Evolutionary conservation across 2,113 vertebrate species (phyloP), one percentile per base, ranked within the genome.

Genomic region (Protobothrops mucrosquamatus): DNA sequence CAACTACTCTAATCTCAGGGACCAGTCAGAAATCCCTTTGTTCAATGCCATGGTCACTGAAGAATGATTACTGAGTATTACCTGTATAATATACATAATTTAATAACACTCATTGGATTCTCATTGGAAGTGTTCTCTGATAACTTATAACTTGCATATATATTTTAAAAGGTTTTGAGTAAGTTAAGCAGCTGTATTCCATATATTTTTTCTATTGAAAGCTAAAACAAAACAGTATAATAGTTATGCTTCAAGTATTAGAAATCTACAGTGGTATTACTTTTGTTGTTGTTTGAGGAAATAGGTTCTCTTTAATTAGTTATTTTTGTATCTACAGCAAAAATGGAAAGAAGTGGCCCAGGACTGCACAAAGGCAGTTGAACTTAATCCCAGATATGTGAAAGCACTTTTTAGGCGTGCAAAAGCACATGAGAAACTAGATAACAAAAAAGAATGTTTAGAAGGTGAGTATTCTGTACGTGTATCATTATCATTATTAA

Each of bases 361-460:
- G 96, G 99, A 99, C 90, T 99, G 99, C 96, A 98, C 98, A 93
- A 98, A 98, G 94, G 99, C 99, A 2, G 98, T 99, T 93, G 98
- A 98, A 88, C 97, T 99, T 95, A 99, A 99, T 96, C 99, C 99
- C 55, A 98, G 98, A 87, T 99, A 99, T 26, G 96, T 99, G 96
- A 99, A 99, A 97, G 99, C 99, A 92, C 98, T 99, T 93, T 99
- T 99, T 98, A 98, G 99, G 96, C 98, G 99, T 0, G 99, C 99
- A 9, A 99, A 99, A 96, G 99, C 99, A 61, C 98, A 99, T 23
- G 99, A 99, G 96, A 99, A 98, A 94, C 98, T 99, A 61, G 99
- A 99, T 97, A 99, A 99, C 97, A 99, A 98, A 97, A 99, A 99
- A 96, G 99, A 99, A 93, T 99, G 99, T 95, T 97, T 99, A 96